phyloP scores from a whole-genome alignment of 2,113 vertebrate genomes.

The Emydura subglobosa region DNA sequence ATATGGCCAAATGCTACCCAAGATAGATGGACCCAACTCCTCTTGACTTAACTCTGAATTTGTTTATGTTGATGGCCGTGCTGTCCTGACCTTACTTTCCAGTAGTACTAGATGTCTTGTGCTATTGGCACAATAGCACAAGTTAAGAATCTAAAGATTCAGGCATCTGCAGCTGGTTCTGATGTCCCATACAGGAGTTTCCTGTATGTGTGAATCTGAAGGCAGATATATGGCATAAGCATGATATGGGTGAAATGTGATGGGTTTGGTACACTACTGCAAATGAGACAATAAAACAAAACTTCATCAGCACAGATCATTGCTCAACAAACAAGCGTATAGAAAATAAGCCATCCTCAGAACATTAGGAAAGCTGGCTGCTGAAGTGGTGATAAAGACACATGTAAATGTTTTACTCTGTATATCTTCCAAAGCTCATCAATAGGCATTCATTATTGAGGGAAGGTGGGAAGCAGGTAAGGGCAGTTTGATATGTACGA shows the following conservation, averaged over 20 bases:
- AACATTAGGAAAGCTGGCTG: accelerated
- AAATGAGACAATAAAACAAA: accelerated
- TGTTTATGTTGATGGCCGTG: background rate
- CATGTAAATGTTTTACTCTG: background rate
- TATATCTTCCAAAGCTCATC: background rate
- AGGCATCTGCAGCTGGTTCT: background rate
- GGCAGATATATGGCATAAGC: background rate
- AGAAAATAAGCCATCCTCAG: background rate
- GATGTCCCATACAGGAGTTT: background rate
- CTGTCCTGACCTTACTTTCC: background rate
- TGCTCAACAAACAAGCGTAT: background rate
- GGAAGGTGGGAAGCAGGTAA: background rate
- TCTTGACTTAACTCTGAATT: accelerated
- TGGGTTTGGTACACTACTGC: background rate
- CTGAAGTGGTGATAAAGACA: background rate
- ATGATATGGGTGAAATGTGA: background rate
- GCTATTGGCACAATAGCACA: accelerated
- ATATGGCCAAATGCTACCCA: background rate
- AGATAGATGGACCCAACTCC: accelerated
- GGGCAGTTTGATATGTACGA: background rate
- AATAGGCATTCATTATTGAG: background rate
- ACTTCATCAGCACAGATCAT: background rate
- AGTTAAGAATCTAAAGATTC: background rate
- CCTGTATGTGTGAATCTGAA: background rate
- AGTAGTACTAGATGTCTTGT: background rate